A percentile compares a stretch with the other conserved stretches of the same genome.
Evolutionary conservation across 2,113 vertebrate species (phyloP).

Genomic region (Trachemys scripta): DNA sequence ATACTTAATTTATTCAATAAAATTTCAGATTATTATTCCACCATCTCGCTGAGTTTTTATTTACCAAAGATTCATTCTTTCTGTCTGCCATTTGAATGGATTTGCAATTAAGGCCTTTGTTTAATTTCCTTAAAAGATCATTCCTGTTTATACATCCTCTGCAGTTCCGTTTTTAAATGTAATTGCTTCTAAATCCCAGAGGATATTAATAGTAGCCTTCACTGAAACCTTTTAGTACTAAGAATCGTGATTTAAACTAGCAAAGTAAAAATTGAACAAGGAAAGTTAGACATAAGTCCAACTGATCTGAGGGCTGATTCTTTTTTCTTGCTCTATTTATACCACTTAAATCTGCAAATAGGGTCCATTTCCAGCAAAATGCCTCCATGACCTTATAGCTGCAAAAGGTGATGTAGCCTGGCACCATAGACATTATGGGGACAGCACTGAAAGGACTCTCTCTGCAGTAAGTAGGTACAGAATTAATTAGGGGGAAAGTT

Average conservation of each 20-base stretch:
- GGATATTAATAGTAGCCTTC: constrained; percentile 71
- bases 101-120: constrained; percentile 79
- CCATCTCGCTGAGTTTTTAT: constrained; percentile 46
- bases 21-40: constrained; percentile 68
- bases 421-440: background rate
- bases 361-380: background rate
- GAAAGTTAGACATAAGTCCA: constrained; percentile 42
- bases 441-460: background rate
- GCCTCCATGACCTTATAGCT: background rate
- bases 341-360: background rate
- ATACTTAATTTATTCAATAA: constrained; percentile 50
- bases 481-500: background rate
- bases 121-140: constrained; percentile 80
- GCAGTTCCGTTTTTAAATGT: constrained; percentile 70
- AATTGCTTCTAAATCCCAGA: constrained; percentile 80
- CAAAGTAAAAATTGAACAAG: constrained; percentile 60
- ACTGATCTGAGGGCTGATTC: constrained; percentile 7
- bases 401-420: background rate
- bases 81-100: constrained; percentile 68
- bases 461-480: background rate
- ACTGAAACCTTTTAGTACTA: constrained; percentile 70
- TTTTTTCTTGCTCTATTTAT: background rate
- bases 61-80: constrained; percentile 72
- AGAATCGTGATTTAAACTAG: constrained; percentile 65
- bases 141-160: constrained; percentile 70